Base-by-base conservation (phyloP, 2,797 vertebrate genomes). In the Neopelma chrysocephalum region DNA sequence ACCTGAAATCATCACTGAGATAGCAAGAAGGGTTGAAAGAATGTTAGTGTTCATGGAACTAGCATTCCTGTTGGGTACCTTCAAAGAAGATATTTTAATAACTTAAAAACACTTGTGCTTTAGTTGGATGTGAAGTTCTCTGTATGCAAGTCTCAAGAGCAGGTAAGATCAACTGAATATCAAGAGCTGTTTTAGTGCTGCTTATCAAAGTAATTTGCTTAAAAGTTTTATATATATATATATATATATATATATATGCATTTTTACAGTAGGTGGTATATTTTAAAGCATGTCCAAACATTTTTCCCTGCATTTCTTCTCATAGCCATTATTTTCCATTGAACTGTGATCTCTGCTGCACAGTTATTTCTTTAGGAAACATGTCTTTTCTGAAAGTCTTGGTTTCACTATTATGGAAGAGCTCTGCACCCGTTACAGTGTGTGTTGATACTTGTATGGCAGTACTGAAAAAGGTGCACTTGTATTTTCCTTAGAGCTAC, bases 1-100 rank as follows among this genome's bases (percentile, higher is more conserved):
- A 77, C 45, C 20, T 91, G 81, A 92, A 97, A 82, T 88, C 32
- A 58, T 80, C 48, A 69, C 21, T 61, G 78, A 87, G 82, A 38
- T n/a, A 90, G 62, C 27, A 76, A 45, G 54, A 75, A 69, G 62
- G 50, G 13, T 11, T 54, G 56, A 57, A 82, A 45, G 43, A 69
- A 12, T 91, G 21, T 65, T 19, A 27, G 2, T 27, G 13, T 62
- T 54, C 12, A 8, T n/a, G 54, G 27, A 32, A 64, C 22, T 42
- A 21, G 18, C 12, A 25, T 70, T 77, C n/a, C n/a, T 85, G 9
- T 2, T 36, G 27, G 43, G 32, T 61, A 10, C 26, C 47, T 91
- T 82, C 42, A 72, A 66, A 69, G 61, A 53, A 45, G 57, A 7
- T 38, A 40, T 2, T 84, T 64, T 57, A 61, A 8, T 64, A 64